These are phyloP conservation scores for Unio delphinus DNA, from an alignment of 2,888 invertebrate species.

Conservation along the genomic window DNA sequence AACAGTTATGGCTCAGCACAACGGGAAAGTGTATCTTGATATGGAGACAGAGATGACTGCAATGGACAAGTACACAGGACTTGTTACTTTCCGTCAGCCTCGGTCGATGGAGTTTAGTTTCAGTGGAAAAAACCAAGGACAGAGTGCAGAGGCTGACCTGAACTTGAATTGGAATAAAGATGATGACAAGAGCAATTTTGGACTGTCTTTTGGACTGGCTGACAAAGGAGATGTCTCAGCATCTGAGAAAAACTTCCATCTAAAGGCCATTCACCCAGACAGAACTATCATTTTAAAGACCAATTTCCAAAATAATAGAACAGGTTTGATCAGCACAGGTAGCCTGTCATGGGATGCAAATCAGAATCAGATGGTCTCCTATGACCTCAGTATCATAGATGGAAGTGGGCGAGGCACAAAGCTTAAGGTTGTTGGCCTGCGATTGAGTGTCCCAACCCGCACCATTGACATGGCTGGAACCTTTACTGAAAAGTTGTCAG, in stretches of 20 bases:
- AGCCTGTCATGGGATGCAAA: slow-evolving; percentile 48
- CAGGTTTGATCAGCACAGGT: slow-evolving; percentile 28
- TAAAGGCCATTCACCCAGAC: slow-evolving; percentile 36
- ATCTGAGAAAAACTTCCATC: slow-evolving; percentile 38
- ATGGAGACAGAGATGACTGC: slow-evolving; percentile 21
- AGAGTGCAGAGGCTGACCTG: slow-evolving; percentile 41
- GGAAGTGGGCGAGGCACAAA: slow-evolving; percentile 4
- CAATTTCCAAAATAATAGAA: slow-evolving; percentile 26
- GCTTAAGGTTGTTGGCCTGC: slow-evolving; percentile 13
- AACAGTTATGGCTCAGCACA: slow-evolving; percentile 27
- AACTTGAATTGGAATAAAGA: slow-evolving; percentile 62
- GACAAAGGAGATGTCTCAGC: slow-evolving; percentile 37
- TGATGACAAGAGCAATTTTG: slow-evolving; percentile 38
- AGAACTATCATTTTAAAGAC: slow-evolving; percentile 43
- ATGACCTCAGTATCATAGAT: slow-evolving; percentile 23
- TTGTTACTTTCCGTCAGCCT: slow-evolving; percentile 43
- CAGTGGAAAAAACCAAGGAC: slow-evolving; percentile 28
- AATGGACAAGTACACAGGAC: slow-evolving; percentile 20
- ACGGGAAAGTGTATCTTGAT: slow-evolving; percentile 45
- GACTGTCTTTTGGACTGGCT: slow-evolving; percentile 31
- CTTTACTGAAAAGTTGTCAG: slow-evolving; percentile 25
- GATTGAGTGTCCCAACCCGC: slow-evolving; percentile 41
- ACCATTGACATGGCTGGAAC: slow-evolving; percentile 45
- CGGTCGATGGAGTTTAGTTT: slow-evolving; percentile 42
- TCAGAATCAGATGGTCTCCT: slow-evolving; percentile 41